Conservation (phyloP, 2,888 invertebrate genomes). For the Lasioglossum figueresi region DNA sequence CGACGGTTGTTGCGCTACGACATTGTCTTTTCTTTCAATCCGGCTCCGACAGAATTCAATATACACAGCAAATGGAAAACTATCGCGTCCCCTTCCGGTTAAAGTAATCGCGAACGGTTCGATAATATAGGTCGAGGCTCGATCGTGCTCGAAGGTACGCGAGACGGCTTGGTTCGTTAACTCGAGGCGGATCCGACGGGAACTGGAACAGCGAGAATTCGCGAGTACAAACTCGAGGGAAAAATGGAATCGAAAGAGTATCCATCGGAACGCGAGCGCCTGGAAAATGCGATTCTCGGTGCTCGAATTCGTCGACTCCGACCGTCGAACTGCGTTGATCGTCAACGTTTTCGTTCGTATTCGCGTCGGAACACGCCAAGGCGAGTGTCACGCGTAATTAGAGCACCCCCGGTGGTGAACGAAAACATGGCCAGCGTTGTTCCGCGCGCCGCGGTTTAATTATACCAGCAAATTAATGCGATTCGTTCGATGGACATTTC, state of each 20-base stretch:
- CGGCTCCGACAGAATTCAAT: background rate
- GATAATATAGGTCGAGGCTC: background rate
- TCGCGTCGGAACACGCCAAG: background rate
- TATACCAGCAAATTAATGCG: conserved; percentile 46
- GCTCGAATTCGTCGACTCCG: background rate
- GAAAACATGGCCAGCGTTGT: conserved; percentile 15
- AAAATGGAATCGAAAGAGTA: conserved; percentile 1
- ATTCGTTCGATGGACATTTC: conserved; percentile 47
- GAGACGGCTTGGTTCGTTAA: conserved; percentile 1
- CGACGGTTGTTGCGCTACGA: background rate
- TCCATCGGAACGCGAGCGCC: background rate
- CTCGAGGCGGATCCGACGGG: background rate
- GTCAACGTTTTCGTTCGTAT: background rate
- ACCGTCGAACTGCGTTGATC: background rate
- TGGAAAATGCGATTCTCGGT: background rate
- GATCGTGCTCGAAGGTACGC: background rate
- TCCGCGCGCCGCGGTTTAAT: conserved; percentile 38
- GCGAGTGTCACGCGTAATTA: conserved; percentile 27
- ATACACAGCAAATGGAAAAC: background rate
- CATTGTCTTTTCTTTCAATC: background rate
- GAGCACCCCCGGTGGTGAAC: conserved; percentile 14
- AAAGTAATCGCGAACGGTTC: background rate
- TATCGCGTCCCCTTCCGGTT: background rate
- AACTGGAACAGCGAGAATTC: background rate
- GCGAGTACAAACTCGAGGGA: background rate